Base-by-base conservation (phyloP, 2,888 invertebrate genomes). In the Desoria tigrina region DNA sequence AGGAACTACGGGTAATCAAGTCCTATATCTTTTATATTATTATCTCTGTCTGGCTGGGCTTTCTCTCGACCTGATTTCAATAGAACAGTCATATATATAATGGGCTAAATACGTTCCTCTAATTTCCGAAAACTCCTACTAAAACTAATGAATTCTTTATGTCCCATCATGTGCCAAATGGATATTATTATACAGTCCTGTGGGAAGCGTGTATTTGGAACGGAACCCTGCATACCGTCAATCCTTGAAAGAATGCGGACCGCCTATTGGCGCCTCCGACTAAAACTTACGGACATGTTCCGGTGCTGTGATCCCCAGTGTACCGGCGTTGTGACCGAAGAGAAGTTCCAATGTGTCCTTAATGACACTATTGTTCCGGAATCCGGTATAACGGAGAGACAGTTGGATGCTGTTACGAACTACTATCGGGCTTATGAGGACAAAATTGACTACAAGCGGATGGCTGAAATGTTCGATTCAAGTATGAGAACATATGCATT, bases 381-480 rank as follows among this genome's bases (percentile, higher is more conserved):
- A 65, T 71, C 74, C n/a, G 76, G 73, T 27, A 53, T 76, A 39
- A 76, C 76, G 2, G 68, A 72, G 18, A 42, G 73, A 53, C 73
- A 76, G 60, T 53, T 76, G 61, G 74, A 76, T 21, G 74, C 74
- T 26, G 61, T 76, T 39, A 72, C 73, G 9, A 76, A 76, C 58
- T 76, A 73, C 60, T 76, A 73, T 58, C 42, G 76, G 53, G 76
- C 74, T 2, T 74, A 74, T 56, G 74, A 72, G 26, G 68, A 66
- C 53, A 70, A 69, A 58, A 76, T 76, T 64, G 73, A 76, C 61
- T 76, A 76, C 66, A 71, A 68, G 61, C 59, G 73, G 53, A 73
- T 76, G 74, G 72, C 72, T 37, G 71, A 70, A 28, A 75, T 75
- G 75, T 75, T 75, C 56, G 74, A 75, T 39, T 75, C 75, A 27